Evolutionary conservation across 2,888 invertebrate genomes (phyloP), one percentile per base, ranked within the genome.

Genomic region (Portevinia maculata): DNA sequence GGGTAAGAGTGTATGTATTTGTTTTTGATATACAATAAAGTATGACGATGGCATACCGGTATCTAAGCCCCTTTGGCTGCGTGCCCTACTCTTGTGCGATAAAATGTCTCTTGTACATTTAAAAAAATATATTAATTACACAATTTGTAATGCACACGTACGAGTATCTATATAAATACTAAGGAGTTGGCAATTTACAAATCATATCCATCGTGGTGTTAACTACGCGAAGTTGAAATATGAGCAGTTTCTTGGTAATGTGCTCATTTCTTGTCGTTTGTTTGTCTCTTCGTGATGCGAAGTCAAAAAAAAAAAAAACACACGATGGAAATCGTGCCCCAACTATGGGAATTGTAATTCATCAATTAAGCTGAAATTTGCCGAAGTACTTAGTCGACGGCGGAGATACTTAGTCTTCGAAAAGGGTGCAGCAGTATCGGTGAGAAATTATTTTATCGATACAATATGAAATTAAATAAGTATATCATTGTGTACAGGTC

Each of bases 361-460:
- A 7, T 8, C n/a, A 7, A 74, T 46, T 30, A 55, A 15, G 57
- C 79, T 0, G 1, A 13, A 37, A 41, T 76, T 21, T n/a, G 81
- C 39, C 17, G 70, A 76, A 0, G 67, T 84, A 37, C 84, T 86
- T n/a, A 83, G 74, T 17, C 86, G 90, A 4, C 85, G 85, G 5
- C 88, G 87, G 59, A 86, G 90, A 17, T 89, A 87, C 86, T 86
- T 90, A 28, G 70, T 88, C n/a, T 90, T 88, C 57, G 88, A 88
- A 15, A 85, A 88, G 73, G 90, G 90, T 37, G 67, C 87, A 1
- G 41, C 86, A 0, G 1, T 88, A 0, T 85, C 86, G 30, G 90
- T 90, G 60, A 86, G 50, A 15, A 17, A 44, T 32, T 30, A 41
- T 32, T 28, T n/a, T n/a, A n/a, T n/a, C n/a, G n/a, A 32, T 6